These are phyloP conservation scores for Pterobdella sp. DNA, from an alignment of 2,888 invertebrate species.

Conservation along the genomic window DNA sequence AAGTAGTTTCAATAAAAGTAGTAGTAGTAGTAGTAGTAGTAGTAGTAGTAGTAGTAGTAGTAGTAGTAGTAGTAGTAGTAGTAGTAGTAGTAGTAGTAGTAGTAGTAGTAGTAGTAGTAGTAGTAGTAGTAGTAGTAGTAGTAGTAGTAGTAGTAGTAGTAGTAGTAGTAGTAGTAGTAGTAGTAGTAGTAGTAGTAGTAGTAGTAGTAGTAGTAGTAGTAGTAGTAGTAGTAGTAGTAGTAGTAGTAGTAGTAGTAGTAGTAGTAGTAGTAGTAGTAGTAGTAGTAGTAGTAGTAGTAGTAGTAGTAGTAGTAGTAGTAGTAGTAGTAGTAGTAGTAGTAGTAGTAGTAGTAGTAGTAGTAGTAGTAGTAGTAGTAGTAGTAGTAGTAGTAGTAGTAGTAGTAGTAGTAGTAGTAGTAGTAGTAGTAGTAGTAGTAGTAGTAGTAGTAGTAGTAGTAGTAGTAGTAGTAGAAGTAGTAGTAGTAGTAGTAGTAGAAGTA, in stretches of 20 bases:
- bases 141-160: conserved; percentile 28
- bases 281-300: background rate
- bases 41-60: conserved; percentile 24
- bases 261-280: background rate
- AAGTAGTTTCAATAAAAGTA: conserved; percentile 19
- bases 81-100: conserved; percentile 27
- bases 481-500: conserved; percentile 17
- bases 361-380: conserved; percentile 23
- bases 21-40: conserved; percentile 20
- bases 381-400: conserved; percentile 23
- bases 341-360: conserved; percentile 16
- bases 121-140: conserved; percentile 13
- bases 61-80: conserved; percentile 26
- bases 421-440: conserved; percentile 25
- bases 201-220: conserved; percentile 24
- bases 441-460: conserved; percentile 21
- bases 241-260: conserved; percentile 9
- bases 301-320: background rate
- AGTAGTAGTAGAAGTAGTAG: conserved; percentile 26
- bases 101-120: conserved; percentile 14
- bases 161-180: conserved; percentile 18
- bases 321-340: conserved; percentile 4
- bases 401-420: conserved; percentile 27
- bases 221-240: conserved; percentile 22
- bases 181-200: conserved; percentile 1